A percentile compares a stretch with the other conserved stretches of the same genome.
phyloP scores from a whole-genome alignment of 2,113 vertebrate genomes.

The Vombatus ursinus region DNA sequence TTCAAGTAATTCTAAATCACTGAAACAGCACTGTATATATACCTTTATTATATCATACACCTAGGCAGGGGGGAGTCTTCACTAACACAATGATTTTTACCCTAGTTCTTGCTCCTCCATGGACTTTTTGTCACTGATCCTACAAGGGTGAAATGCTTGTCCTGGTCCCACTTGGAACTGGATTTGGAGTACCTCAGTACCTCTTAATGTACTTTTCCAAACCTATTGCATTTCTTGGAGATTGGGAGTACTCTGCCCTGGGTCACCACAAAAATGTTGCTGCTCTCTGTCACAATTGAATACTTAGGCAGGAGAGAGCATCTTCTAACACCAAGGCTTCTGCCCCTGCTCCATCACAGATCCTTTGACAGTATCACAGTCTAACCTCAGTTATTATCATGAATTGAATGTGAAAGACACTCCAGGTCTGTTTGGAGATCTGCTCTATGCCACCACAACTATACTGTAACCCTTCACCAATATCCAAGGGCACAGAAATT shows the following conservation, averaged over 20 bases:
- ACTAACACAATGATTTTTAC: neutral
- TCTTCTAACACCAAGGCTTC: neutral
- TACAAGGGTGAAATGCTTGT: neutral
- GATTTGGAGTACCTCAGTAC: neutral
- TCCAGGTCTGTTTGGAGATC: neutral
- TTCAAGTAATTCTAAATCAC: neutral
- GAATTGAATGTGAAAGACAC: neutral
- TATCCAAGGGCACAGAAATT: neutral
- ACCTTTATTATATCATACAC: neutral
- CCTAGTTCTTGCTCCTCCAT: neutral
- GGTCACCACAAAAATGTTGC: neutral
- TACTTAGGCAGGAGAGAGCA: neutral
- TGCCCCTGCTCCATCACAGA: neutral
- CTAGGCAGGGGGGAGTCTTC: neutral
- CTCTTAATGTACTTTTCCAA: neutral
- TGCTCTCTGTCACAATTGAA: neutral
- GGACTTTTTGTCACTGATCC: neutral
- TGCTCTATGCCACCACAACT: neutral
- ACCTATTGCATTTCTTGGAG: neutral
- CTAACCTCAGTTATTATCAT: neutral
- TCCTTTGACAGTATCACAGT: neutral
- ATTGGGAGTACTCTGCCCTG: neutral
- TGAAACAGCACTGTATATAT: neutral
- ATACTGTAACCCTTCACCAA: neutral
- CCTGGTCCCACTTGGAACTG: neutral